phyloP scores from a whole-genome alignment of 2,113 vertebrate genomes.

The Emydura subglobosa region DNA sequence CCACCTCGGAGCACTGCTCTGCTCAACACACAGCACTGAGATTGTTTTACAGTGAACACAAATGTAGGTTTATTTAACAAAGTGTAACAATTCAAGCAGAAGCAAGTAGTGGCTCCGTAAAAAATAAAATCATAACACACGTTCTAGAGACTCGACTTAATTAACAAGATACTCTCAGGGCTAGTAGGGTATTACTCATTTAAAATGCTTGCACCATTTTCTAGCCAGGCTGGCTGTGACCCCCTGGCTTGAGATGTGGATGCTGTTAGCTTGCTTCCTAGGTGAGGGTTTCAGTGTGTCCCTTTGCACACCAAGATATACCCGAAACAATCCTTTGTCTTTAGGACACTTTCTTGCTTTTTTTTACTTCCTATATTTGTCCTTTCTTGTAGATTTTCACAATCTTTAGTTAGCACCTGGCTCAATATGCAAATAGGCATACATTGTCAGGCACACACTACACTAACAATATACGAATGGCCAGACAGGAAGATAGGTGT shows the following conservation, averaged over 20 bases:
- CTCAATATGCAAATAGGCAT: background rate
- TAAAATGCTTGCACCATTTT: background rate
- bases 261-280: background rate
- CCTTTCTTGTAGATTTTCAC: background rate
- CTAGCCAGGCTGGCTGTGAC: background rate
- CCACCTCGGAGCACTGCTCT: background rate
- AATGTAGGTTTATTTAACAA: background rate
- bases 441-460: background rate
- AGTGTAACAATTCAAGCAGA: background rate
- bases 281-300: background rate
- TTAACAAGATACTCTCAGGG: background rate
- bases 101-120: background rate
- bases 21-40: background rate
- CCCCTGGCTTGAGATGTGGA: background rate
- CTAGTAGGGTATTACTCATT: background rate
- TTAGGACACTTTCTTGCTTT: background rate
- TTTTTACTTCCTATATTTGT: background rate
- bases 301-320: background rate
- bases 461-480: background rate
- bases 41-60: background rate
- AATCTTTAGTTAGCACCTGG: background rate
- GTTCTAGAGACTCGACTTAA: background rate
- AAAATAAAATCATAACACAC: background rate
- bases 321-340: background rate
- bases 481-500: background rate